Conservation (phyloP, 2,113 vertebrate species). For the Phainopepla nitens region DNA sequence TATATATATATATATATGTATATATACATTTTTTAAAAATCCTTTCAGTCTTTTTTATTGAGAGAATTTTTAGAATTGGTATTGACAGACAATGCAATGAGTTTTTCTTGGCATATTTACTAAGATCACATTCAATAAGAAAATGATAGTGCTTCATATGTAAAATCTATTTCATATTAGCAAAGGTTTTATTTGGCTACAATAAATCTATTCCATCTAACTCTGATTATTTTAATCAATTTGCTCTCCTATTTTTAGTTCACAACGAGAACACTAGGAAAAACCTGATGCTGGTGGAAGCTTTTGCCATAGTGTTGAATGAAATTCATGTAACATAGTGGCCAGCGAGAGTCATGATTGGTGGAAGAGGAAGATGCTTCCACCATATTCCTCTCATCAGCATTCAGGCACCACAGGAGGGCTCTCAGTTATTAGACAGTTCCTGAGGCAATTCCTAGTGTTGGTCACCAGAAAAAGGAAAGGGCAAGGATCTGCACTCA, state of each 20-base stretch:
- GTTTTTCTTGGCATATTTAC: not conserved
- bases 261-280: not conserved
- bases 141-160: not conserved
- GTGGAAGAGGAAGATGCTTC: not conserved
- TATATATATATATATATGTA: too few species aligned
- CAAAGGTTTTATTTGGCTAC: not conserved
- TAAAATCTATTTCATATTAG: not conserved
- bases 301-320: not conserved
- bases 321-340: not conserved
- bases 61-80: not conserved
- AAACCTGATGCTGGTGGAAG: not conserved
- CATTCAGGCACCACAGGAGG: not conserved
- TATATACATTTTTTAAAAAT: too few species aligned
- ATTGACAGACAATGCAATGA: not conserved
- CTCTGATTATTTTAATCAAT: not conserved
- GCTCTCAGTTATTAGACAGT: not conserved
- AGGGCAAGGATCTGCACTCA: not conserved
- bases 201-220: not conserved
- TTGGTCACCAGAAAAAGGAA: not conserved
- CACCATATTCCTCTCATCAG: not conserved
- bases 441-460: not conserved
- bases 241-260: not conserved
- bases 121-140: not conserved
- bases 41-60: not conserved
- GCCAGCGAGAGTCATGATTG: not conserved